Conservation (phyloP, 1,140 invertebrate genomes). For the Drosophila setifemur region DNA sequence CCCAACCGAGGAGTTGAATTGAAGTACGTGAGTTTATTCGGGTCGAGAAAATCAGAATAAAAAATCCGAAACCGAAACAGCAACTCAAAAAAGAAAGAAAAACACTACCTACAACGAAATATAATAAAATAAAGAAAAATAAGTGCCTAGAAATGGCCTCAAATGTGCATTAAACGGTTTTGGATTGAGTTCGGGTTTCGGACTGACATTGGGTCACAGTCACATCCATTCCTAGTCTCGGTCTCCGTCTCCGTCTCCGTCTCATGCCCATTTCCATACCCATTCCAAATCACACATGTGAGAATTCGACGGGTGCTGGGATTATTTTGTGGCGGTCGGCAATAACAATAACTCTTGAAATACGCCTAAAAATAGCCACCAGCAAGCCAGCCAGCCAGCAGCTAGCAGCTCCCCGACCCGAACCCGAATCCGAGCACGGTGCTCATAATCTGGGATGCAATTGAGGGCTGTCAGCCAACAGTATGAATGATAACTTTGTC, state of each 20-base stretch:
- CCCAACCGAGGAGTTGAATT: slow-evolving; percentile 35
- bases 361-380: slow-evolving; percentile 63
- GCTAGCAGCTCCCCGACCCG: too few species aligned
- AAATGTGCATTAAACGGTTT: slow-evolving; percentile 60
- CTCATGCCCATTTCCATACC: slow-evolving; percentile 17
- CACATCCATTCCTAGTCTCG: neutral
- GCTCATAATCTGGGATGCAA: slow-evolving; percentile 45
- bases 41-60: slow-evolving; percentile 1
- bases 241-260: neutral
- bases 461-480: slow-evolving; percentile 27
- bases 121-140: slow-evolving; percentile 11
- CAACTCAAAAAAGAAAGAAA: neutral
- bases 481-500: slow-evolving; percentile 41
- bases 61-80: neutral
- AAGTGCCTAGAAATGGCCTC: slow-evolving; percentile 42
- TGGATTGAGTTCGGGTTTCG: slow-evolving; percentile 12
- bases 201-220: slow-evolving; percentile 39
- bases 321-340: slow-evolving; percentile 64
- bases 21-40: slow-evolving; percentile 74
- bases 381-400: too few species aligned
- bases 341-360: slow-evolving; percentile 64
- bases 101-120: neutral
- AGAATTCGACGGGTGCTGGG: slow-evolving; percentile 61
- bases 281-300: slow-evolving; percentile 54
- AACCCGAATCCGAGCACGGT: too few species aligned